Conservation (phyloP, 2,888 invertebrate genomes). For the Cephonodes hylas region DNA sequence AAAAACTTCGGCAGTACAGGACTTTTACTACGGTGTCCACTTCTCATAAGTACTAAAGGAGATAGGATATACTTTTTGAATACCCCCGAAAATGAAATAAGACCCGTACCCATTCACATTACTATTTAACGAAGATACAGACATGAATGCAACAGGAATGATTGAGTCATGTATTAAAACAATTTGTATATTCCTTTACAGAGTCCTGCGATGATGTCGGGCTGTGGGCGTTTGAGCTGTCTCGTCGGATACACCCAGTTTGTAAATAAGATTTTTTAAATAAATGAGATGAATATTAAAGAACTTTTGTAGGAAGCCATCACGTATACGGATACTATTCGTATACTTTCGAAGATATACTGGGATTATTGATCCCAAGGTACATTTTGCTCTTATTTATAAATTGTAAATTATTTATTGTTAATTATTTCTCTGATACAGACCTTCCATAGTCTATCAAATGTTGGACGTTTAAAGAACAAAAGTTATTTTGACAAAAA, state of each 20-base stretch:
- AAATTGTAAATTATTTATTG: neutral
- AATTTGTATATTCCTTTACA: conserved; percentile 43
- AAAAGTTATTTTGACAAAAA: neutral
- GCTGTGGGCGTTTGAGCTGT: conserved; percentile 46
- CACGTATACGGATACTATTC: conserved; percentile 13
- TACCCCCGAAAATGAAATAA: too few relatives aligned
- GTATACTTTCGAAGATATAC: neutral
- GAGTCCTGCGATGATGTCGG: conserved; percentile 72
- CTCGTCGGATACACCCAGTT: conserved; percentile 22
- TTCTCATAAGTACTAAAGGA: too few relatives aligned
- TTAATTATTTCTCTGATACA: neutral
- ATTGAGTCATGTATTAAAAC: conserved; percentile 11
- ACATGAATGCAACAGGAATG: too few relatives aligned
- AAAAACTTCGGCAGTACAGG: too few relatives aligned
- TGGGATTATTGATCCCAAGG: neutral
- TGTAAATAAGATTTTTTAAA: conserved; percentile 59
- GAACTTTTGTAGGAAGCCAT: conserved; percentile 16
- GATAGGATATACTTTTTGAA: too few relatives aligned
- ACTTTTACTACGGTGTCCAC: too few relatives aligned
- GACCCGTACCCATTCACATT: too few relatives aligned
- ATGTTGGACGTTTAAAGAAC: neutral
- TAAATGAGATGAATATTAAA: conserved; percentile 6
- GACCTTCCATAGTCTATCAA: neutral
- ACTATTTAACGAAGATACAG: too few relatives aligned
- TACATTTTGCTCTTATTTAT: neutral